A percentile compares a stretch with the other conserved stretches of the same genome.
Evolutionary conservation across 1,140 invertebrate genomes (phyloP).

Genomic region (Zaprionus ghesquierei): DNA sequence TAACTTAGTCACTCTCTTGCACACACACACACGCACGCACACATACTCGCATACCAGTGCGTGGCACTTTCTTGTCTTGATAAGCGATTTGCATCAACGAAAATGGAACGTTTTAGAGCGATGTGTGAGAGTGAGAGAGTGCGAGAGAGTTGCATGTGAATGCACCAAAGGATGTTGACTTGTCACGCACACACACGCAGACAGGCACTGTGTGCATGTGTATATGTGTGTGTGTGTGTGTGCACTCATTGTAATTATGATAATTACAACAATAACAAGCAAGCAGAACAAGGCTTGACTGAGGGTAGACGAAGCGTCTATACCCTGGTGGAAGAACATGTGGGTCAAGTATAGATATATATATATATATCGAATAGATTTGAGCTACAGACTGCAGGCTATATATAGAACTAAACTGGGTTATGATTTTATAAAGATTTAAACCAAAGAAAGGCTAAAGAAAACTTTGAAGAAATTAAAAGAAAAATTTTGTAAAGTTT

Average conservation of each 20-base stretch:
- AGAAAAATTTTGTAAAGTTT: no score
- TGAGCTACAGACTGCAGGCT: background rate
- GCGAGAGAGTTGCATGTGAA: slow-evolving; percentile 49
- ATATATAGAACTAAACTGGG: background rate
- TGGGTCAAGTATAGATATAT: background rate
- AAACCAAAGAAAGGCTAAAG: background rate
- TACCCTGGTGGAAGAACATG: background rate
- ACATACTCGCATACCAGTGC: slow-evolving; percentile 12
- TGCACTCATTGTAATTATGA: slow-evolving; percentile 35
- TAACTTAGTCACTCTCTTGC: slow-evolving; percentile 54
- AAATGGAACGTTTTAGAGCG: slow-evolving; percentile 74
- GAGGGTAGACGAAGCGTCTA: background rate
- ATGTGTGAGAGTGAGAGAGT: slow-evolving; percentile 23
- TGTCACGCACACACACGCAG: slow-evolving; percentile 25
- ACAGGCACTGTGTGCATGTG: background rate
- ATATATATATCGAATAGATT: background rate
- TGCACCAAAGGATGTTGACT: slow-evolving; percentile 75
- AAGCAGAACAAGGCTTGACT: slow-evolving; percentile 2
- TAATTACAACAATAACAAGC: slow-evolving; percentile 43
- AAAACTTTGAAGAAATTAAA: slow-evolving; percentile 17
- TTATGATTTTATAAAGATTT: background rate
- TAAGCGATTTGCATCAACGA: slow-evolving; percentile 74
- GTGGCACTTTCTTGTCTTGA: slow-evolving; percentile 69
- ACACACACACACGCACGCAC: slow-evolving; percentile 21
- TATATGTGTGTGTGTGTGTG: background rate